Evolutionary conservation across 2,888 invertebrate species (phyloP).

Genomic region (Synergus itoensis): DNA sequence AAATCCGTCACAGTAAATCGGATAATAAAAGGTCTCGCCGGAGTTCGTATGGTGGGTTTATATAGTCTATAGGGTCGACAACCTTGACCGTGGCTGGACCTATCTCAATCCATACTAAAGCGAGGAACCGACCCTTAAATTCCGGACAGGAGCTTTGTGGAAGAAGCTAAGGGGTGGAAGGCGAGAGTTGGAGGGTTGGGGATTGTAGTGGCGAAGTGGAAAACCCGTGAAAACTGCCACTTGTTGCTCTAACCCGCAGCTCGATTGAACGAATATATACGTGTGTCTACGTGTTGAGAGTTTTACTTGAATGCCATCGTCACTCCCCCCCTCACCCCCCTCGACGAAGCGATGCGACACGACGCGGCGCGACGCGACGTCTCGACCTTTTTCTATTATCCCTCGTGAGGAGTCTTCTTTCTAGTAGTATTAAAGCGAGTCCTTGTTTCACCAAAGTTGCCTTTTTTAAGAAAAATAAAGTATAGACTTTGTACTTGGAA

Average conservation of each 20-base stretch:
- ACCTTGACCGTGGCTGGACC: conserved; percentile 69
- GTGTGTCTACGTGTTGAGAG: conserved; percentile 25
- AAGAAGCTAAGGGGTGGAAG: conserved; percentile 59
- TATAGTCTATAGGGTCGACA: conserved; percentile 55
- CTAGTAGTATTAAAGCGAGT: conserved; percentile 3
- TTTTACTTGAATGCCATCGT: conserved; percentile 36
- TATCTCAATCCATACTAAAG: conserved; percentile 63
- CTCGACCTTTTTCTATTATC: conserved; percentile 17
- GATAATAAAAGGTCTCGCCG: too few species aligned
- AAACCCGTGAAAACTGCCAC: conserved; percentile 78
- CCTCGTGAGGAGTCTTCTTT: conserved; percentile 25
- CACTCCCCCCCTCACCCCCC: neutral
- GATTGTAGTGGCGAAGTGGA: conserved; percentile 58
- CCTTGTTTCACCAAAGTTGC: conserved; percentile 8
- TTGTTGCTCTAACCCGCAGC: conserved; percentile 74
- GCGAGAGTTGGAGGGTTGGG: conserved; percentile 57
- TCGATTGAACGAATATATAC: conserved; percentile 39
- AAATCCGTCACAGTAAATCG: too few species aligned
- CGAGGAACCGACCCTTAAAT: conserved; percentile 66
- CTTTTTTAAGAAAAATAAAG: conserved; percentile 8
- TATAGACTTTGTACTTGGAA: neutral
- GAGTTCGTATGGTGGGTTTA: too few species aligned
- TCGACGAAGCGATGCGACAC: too few species aligned
- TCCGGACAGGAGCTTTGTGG: conserved; percentile 66
- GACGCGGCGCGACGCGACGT: conserved; percentile 1